Conservation (phyloP, 2,888 invertebrate species). For the Ochropacha duplaris region DNA sequence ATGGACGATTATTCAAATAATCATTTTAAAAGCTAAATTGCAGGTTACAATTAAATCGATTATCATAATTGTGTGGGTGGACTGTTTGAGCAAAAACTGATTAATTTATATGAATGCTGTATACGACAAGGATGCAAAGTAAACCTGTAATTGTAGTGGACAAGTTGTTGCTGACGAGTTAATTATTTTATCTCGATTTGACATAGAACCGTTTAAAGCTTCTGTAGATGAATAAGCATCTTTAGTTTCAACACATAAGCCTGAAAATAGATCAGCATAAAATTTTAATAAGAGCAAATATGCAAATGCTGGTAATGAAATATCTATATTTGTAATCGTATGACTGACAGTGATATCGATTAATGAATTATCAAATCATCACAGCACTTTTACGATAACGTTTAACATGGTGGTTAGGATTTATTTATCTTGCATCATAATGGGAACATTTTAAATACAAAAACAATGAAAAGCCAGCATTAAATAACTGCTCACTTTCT, state of each 20-base stretch:
- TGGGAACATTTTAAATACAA: constrained; percentile 22
- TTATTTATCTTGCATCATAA: constrained; percentile 26
- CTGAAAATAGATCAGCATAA: constrained; percentile 15
- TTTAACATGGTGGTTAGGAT: constrained; percentile 19
- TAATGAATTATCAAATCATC: constrained; percentile 31
- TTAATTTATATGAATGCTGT: constrained; percentile 23
- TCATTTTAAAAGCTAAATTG: constrained; percentile 36
- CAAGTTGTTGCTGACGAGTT: constrained; percentile 28
- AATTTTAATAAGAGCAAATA: constrained; percentile 15
- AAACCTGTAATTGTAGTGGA: constrained; percentile 29
- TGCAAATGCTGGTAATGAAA: constrained; percentile 19
- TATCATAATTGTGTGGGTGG: constrained; percentile 42
- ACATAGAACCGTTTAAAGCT: constrained; percentile 21
- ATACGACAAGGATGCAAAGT: constrained; percentile 23
- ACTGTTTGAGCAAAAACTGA: constrained; percentile 23
- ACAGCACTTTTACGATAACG: constrained; percentile 13
- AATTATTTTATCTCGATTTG: constrained; percentile 33
- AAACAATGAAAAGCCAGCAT: constrained; percentile 18
- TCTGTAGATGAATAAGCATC: constrained; percentile 18
- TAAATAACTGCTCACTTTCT: too few relatives aligned
- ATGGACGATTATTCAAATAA: constrained; percentile 45
- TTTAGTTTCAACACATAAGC: constrained; percentile 16
- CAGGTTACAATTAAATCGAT: constrained; percentile 36
- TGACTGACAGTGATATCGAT: constrained; percentile 28
- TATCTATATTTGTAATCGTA: constrained; percentile 25